Evolutionary conservation across 2,797 vertebrate species (phyloP), one percentile per base, ranked within the genome.

Genomic region (Sebastes iracundus): DNA sequence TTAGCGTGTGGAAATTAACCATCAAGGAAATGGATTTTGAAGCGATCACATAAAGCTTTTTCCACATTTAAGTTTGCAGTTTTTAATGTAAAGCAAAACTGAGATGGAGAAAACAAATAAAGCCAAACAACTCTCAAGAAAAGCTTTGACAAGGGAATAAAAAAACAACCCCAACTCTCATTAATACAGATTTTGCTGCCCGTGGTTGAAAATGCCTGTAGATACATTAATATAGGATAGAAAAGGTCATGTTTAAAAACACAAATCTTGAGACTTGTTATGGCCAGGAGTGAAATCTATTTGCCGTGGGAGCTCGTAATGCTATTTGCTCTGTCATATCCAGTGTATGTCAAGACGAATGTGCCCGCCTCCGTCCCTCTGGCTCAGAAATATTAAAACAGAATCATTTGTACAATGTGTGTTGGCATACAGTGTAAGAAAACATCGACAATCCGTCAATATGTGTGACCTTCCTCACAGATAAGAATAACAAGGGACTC

Each of bases 241-340:
- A 85, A 96, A 95, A 95, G 94, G 94, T 95, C 94, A 95, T 94
- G 92, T 90, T 92, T 89, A 88, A 88, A 90, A 94, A 88, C 80
- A 92, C 87, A 90, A 90, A 89, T 65, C 74, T 70, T 18, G 52
- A 79, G 77, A 88, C 86, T 92, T 88, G 82, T 90, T 93, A 83
- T 91, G 77, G 81, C 92, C 84, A 80, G 35, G 66, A 87, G 81
- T 75, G 84, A 78, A 90, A 87, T 87, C 75, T 89, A 52, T 88
- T 90, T 87, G 64, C 84, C 10, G 14, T n/a, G 14, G 27, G 69
- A 60, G 66, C 76, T 83, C 61, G 60, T 22, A 82, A 72, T 73
- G 56, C 66, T 61, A 18, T 80, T 88, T 80, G 72, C 55, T 65
- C 56, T 80, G 77, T 81, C 38, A 33, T 83, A 75, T 76, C 25